A percentile compares a stretch with the other conserved stretches of the same genome.
phyloP scores from a whole-genome alignment of 2,888 invertebrate species.

The Drosophila meridiana region DNA sequence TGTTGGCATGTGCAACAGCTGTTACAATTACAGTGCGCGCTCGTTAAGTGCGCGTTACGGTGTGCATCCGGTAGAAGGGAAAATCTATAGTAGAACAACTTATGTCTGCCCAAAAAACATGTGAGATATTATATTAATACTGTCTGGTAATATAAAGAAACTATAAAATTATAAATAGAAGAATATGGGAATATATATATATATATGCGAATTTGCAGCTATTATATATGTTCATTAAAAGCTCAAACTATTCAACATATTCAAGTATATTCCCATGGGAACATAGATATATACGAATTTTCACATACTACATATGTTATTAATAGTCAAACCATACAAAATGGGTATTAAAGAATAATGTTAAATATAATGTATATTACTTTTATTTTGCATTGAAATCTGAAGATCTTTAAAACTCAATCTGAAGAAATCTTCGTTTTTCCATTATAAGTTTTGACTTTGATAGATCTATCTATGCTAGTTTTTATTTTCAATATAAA shows the following conservation, averaged over 20 bases:
- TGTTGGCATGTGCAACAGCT: constrained; percentile 18
- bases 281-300: no score
- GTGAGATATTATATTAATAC: background rate
- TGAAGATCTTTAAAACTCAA: background rate
- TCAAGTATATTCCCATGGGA: no score
- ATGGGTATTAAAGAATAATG: no score
- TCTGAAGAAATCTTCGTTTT: background rate
- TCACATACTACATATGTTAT: no score
- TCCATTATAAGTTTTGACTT: no score
- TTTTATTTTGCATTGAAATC: background rate
- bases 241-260: background rate
- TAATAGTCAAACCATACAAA: no score
- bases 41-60: background rate
- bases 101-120: background rate
- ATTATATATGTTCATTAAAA: background rate
- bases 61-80: background rate
- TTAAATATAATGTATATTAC: no score
- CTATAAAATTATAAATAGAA: background rate
- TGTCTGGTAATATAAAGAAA: background rate
- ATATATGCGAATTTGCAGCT: background rate
- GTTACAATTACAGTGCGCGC: constrained; percentile 3
- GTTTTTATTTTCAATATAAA: background rate
- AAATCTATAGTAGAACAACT: background rate
- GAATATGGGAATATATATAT: background rate
- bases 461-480: background rate